These are phyloP conservation scores for Hesperophylax magnus DNA, from an alignment of 1,140 invertebrate genomes.

Conservation along the genomic window DNA sequence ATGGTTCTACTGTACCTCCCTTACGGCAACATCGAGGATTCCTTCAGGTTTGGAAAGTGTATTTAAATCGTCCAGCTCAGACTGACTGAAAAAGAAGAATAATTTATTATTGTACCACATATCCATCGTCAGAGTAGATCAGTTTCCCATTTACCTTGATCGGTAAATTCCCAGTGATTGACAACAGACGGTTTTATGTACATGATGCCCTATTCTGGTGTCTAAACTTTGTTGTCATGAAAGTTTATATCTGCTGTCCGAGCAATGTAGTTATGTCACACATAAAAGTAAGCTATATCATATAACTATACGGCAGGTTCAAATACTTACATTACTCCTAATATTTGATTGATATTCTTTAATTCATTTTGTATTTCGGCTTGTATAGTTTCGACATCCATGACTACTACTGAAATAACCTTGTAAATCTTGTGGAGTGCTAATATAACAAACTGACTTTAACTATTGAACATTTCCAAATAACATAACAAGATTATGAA, in stretches of 20 bases:
- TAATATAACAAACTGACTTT: no score
- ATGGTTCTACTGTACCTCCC: conserved; percentile 32
- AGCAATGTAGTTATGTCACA: background rate
- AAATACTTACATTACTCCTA: conserved; percentile 33
- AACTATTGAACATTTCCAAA: no score
- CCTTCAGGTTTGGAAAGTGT: conserved; percentile 58
- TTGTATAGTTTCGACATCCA: conserved; percentile 30
- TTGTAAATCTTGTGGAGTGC: no score
- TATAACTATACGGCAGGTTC: background rate
- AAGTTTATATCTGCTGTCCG: no score
- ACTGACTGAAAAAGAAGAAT: conserved; percentile 33
- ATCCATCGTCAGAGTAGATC: no score
- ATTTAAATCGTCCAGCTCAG: conserved; percentile 60
- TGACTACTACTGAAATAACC: background rate
- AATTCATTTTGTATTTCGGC: conserved; percentile 40
- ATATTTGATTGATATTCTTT: conserved; percentile 24
- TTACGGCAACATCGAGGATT: conserved; percentile 51
- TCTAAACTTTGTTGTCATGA: no score
- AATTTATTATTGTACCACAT: no score
- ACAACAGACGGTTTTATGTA: no score
- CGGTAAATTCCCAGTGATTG: no score
- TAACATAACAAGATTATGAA: no score
- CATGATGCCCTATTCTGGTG: no score
- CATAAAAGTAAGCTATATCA: background rate
- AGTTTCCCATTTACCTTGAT: no score